Evolutionary conservation across 2,113 vertebrate species (phyloP).

Genomic region (Oryzias woworae): DNA sequence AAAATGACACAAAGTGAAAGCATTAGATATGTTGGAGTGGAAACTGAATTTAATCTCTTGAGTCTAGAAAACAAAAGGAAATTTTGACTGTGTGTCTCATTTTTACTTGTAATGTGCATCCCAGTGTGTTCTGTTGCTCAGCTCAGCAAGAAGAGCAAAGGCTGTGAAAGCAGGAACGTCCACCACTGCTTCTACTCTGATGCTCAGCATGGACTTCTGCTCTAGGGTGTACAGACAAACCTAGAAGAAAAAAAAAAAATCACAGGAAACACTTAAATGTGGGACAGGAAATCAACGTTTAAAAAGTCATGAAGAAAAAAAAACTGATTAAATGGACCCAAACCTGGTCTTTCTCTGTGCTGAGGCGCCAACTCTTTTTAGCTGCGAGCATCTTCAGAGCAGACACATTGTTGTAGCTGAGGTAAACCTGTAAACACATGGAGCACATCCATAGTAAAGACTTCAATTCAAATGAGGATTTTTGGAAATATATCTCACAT

Average conservation of each 20-base stretch:
- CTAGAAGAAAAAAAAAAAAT: constrained; percentile 56
- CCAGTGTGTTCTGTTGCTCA: constrained; percentile 83
- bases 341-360: constrained; percentile 85
- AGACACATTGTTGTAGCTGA: constrained; percentile 95
- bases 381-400: constrained; percentile 88
- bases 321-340: neutral
- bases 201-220: constrained; percentile 85
- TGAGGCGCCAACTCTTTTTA: constrained; percentile 84
- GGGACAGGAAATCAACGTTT: neutral
- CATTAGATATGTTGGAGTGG: too few species aligned
- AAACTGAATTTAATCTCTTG: too few species aligned
- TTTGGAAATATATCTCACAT: too few species aligned
- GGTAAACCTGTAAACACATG: constrained; percentile 83
- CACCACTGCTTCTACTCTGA: constrained; percentile 82
- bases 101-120: constrained; percentile 85
- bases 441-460: neutral
- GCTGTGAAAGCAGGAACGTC: constrained; percentile 74
- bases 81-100: constrained; percentile 13
- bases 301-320: neutral
- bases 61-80: too few species aligned
- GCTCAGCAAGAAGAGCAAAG: constrained; percentile 86
- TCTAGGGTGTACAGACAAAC: constrained; percentile 88
- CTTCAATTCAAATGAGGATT: too few species aligned
- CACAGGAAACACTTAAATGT: neutral
- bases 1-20: too few species aligned